phyloP scores from a whole-genome alignment of 1,140 invertebrate genomes.

The Procambarus clarkii region DNA sequence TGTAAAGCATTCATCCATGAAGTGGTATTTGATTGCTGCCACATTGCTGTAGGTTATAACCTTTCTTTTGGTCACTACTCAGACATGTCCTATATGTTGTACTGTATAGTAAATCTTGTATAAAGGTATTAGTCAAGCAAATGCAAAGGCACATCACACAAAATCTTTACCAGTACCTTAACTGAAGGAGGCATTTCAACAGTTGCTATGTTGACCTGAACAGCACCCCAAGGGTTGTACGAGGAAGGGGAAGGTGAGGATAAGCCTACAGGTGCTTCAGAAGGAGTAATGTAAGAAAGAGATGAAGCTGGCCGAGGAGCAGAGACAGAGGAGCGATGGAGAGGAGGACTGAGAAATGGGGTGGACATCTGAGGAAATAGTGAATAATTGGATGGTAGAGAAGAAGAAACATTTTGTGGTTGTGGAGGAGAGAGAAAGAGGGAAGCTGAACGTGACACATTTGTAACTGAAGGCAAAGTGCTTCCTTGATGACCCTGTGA shows the following conservation, averaged over 20 bases:
- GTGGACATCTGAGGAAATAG: conserved; percentile 3
- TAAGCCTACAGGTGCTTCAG: not conserved
- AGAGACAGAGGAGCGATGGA: conserved; percentile 68
- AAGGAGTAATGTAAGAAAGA: conserved; percentile 29
- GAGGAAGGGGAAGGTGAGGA: conserved; percentile 28
- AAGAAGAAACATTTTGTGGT: not conserved
- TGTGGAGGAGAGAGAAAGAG: conserved; percentile 21
- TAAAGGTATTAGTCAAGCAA: not conserved
- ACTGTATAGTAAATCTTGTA: not conserved
- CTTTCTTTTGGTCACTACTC: not conserved
- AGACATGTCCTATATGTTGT: not conserved
- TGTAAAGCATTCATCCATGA: not conserved
- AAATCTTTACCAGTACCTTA: conserved; percentile 3
- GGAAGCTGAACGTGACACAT: conserved; percentile 12
- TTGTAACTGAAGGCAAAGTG: not conserved
- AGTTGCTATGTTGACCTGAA: conserved; percentile 52
- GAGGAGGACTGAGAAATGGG: conserved; percentile 63
- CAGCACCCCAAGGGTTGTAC: conserved; percentile 64
- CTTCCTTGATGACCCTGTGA: not conserved
- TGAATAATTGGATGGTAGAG: conserved; percentile 20
- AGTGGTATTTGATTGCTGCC: not conserved
- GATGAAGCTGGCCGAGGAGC: conserved; percentile 40
- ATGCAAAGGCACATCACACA: not conserved
- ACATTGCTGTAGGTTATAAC: not conserved
- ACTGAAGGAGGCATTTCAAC: conserved; percentile 30